Evolutionary conservation across 2,888 invertebrate genomes (phyloP), one percentile per base, ranked within the genome.

Genomic region (Tribolium freemani): DNA sequence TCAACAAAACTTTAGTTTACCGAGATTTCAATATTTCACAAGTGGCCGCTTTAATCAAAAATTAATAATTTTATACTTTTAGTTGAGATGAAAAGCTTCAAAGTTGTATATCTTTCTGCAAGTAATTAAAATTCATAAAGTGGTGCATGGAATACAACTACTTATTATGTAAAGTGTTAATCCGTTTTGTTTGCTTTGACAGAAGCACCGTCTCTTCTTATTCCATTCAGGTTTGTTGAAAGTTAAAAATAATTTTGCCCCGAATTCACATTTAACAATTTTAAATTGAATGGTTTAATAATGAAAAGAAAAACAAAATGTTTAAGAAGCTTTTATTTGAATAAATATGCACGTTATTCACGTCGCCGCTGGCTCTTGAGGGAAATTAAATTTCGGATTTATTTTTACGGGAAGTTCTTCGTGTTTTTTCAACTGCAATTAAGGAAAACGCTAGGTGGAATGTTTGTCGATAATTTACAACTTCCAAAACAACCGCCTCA

Each of bases 131-230:
- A 69, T 69, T 69, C 60, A 69, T 51, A 60, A 69, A 31, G 53
- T 9, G 60, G 53, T 53, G 44, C 38, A 20, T 31, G 31, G 44
- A 31, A 48, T 57, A 68, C 68, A 68, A 57, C 60, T 60, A 51
- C 69, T 69, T 69, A 60, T 69, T 69, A 69, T 69, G 69, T 69
- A 69, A 69, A 69, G 60, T 69, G 69, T 69, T 69, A 69, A 58
- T 56, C 57, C 58, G 68, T 68, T 68, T 68, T 58, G 50, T 68
- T 68, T 50, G 57, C 57, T 58, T 68, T 50, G 68, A 68, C 57
- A 68, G 31, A 57, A 68, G 48, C 68, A 58, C 57, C 68, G 68
- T 57, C 68, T 57, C 50, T 50, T 57, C 57, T 57, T 53, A 69
- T 69, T 58, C 69, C 13, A 21, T 53, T 53, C 69, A 58, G 31